Evolutionary conservation across 2,888 invertebrate genomes (phyloP), one percentile per base, ranked within the genome.

Genomic region (Geotrupes spiniger): DNA sequence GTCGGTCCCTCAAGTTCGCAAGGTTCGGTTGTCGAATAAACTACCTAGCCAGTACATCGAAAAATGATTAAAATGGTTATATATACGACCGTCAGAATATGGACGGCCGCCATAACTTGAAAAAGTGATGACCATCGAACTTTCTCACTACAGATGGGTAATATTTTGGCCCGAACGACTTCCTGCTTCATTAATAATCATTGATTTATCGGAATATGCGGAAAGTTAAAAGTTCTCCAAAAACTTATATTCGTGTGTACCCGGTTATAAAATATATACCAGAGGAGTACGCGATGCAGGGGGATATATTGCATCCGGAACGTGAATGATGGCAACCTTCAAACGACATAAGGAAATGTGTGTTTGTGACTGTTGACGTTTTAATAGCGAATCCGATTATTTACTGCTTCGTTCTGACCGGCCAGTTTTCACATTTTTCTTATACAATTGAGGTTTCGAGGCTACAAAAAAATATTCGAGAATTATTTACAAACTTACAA

Each of bases 131-230:
- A 63, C 63, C 63, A 57, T 54, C 56, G 58, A 62, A 63, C 58
- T 63, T 62, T 61, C 57, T 54, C 50, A 37, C 51, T 51, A 54
- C 59, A 61, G 62, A 63, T 60, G 60, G 50, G 58, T 55, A 51
- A 62, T 64, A 64, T 62, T 62, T 64, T 54, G 59, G 25, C 41
- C 56, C 51, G 52, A 55, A 60, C 60, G 51, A 53, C 54, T 48
- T 58, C 62, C 57, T 61, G 62, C 59, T 63, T 65, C 59, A 63
- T 65, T 64, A 65, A 63, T 64, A 67, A 65, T 66, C 65, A 62
- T 57, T 63, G 64, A 65, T 65, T 64, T 66, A 66, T 66, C 42
- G 64, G 55, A 56, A 61, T 62, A 59, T 61, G 57, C 51, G 57
- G 49, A 51, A 60, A 58, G 55, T 60, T 58, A 55, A 58, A 54